Evolutionary conservation across 2,113 vertebrate species (phyloP), one percentile per base, ranked within the genome.

Genomic region (Hirundichthys speculiger): DNA sequence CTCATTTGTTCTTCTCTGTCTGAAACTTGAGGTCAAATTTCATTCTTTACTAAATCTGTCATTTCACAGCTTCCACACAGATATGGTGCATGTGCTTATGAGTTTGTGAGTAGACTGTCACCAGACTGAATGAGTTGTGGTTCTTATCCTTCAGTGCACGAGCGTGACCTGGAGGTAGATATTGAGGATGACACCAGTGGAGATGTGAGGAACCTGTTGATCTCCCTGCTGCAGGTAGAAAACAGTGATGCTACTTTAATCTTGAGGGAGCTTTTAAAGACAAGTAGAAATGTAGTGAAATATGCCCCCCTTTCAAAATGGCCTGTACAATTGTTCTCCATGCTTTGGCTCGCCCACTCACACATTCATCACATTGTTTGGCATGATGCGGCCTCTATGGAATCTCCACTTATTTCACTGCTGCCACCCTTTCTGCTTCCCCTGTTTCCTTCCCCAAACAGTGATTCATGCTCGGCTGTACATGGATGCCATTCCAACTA

Each of bases 161-260:
- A 91, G 65, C 62, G 59, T 1, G 93, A 93, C 42, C 62, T 94
- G 64, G 90, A 91, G 69, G 88, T 75, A 0, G 93, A 94, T 67
- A 85, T 93, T 16, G 93, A 93, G 69, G 92, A 64, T 2, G 93
- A 94, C 78, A 94, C 93, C 58, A 92, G 93, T 4, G 92, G 93
- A 55, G 91, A 94, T 5, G 92, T 94, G 64, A 92, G 80, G 74
- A 93, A 92, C 69, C 79, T 94, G 69, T 69, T 94, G 21, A 50
- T 77, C 0, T 75, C 89, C 9, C 87, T 94, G 18, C 77, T 94
- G 56, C 89, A 93, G 92, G 93, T 94, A 51, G 72, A 30, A 41
- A 57, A 19, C 6, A n/a, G 16, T 43, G 3, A 9, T 4, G 10
- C 11, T 40, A 19, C 55, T 48, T 58, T 10, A 40, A 14, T 64